A percentile compares a stretch with the other conserved stretches of the same genome.
These are phyloP conservation scores for Gymnocephalus cernua DNA, from an alignment of 2,113 vertebrate species.

Conservation along the genomic window DNA sequence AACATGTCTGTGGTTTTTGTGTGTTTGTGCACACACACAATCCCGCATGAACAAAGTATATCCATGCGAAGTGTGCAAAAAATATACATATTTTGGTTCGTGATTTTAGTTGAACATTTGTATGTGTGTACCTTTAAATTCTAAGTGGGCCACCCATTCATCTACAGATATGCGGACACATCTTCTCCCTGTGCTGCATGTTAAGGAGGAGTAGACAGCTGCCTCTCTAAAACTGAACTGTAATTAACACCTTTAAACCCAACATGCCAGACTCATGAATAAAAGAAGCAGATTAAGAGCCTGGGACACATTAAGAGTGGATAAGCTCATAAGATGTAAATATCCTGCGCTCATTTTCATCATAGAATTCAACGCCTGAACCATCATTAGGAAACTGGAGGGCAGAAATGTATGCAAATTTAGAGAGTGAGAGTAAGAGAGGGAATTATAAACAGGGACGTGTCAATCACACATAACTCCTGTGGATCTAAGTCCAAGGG, in stretches of 20 bases:
- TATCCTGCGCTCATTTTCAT: conserved; percentile 72
- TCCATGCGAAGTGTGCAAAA: background rate
- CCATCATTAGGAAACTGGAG: conserved; percentile 55
- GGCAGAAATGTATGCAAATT: conserved; percentile 46
- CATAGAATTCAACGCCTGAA: conserved; percentile 52
- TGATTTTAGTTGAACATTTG: conserved; percentile 2
- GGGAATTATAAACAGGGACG: conserved; percentile 27
- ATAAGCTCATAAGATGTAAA: conserved; percentile 75
- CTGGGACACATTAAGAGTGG: conserved; percentile 68
- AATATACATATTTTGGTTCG: background rate
- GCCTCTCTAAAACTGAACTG: conserved; percentile 74
- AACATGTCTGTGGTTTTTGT: conserved; percentile 16
- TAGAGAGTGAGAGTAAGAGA: conserved; percentile 4
- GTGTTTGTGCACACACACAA: conserved; percentile 3
- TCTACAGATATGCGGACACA: conserved; percentile 14
- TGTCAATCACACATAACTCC: conserved; percentile 60
- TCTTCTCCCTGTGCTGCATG: conserved; percentile 20
- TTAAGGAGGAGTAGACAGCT: conserved; percentile 65
- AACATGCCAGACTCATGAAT: conserved; percentile 73
- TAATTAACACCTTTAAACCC: conserved; percentile 81
- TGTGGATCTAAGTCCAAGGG: conserved; percentile 31
- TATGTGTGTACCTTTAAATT: background rate
- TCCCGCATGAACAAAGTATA: background rate
- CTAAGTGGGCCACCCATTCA: background rate
- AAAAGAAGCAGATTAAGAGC: conserved; percentile 71